Evolutionary conservation across 1,140 invertebrate species (phyloP).

Genomic region (Atta cephalotes): DNA sequence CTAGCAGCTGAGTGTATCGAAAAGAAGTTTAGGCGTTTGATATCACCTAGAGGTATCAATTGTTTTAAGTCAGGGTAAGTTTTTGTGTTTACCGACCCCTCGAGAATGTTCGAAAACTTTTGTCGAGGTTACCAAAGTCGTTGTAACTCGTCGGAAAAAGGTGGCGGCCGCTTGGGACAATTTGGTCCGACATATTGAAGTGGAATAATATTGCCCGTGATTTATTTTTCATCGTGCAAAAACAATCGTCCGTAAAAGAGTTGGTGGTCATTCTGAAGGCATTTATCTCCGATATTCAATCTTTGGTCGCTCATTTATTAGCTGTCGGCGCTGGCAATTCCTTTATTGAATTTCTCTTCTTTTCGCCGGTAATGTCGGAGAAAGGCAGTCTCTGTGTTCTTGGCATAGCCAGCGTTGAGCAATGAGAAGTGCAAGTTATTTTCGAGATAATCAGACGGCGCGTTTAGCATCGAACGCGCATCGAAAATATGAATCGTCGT

Average conservation of each 20-base stretch:
- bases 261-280: conserved; percentile 36
- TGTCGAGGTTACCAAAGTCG: conserved; percentile 28
- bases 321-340: conserved; percentile 54
- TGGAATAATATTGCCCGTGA: conserved; percentile 59
- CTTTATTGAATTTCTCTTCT: conserved; percentile 60
- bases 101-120: conserved; percentile 65
- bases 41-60: conserved; percentile 66
- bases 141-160: conserved; percentile 23
- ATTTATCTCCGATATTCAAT: conserved; percentile 63
- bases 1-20: conserved; percentile 57
- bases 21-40: conserved; percentile 61
- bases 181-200: conserved; percentile 57
- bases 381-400: conserved; percentile 10
- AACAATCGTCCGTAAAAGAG: neutral
- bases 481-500: neutral
- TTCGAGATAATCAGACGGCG: conserved; percentile 20
- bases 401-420: conserved; percentile 15
- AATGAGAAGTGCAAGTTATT: conserved; percentile 22
- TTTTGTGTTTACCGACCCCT: conserved; percentile 65
- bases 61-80: conserved; percentile 67
- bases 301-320: conserved; percentile 55
- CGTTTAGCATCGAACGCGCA: neutral
- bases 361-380: conserved; percentile 20
- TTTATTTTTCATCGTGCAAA: conserved; percentile 63
- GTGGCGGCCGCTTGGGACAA: conserved; percentile 48